Percentiles rank a stretch among this genome's conserved stretches.
These are phyloP conservation scores for Phortica okadai DNA, from an alignment of 2,888 invertebrate species.

Conservation along the genomic window DNA sequence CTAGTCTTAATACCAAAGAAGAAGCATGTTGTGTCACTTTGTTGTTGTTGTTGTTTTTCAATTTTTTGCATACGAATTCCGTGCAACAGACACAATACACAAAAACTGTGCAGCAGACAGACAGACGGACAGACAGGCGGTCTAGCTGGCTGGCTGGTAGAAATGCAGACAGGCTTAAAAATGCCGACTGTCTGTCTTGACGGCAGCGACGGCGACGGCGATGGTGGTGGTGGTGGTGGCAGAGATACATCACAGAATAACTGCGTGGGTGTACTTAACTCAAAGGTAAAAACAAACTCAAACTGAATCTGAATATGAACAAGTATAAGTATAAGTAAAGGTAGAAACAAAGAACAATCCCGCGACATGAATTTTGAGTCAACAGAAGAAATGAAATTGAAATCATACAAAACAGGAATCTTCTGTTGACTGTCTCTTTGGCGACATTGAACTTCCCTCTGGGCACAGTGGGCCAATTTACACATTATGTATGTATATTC, in stretches of 20 bases:
- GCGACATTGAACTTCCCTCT: too few species aligned
- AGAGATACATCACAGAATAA: conserved; percentile 67
- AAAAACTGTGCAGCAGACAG: background rate
- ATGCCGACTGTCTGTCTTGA: conserved; percentile 54
- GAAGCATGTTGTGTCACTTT: conserved; percentile 17
- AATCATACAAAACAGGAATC: too few species aligned
- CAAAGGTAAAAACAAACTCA: conserved; percentile 37
- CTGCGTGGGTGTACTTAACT: conserved; percentile 65
- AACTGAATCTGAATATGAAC: conserved; percentile 59
- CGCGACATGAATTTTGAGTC: too few species aligned
- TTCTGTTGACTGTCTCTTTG: too few species aligned
- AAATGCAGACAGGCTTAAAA: conserved; percentile 19
- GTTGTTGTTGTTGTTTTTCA: conserved; percentile 26
- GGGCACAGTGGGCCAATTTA: too few species aligned
- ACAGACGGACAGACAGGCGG: background rate
- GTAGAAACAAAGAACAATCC: background rate
- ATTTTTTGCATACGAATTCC: conserved; percentile 57
- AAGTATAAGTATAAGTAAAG: conserved; percentile 63
- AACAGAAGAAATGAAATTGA: too few species aligned
- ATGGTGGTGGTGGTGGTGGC: conserved; percentile 45
- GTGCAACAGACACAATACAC: background rate
- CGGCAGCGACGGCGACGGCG: conserved; percentile 13
- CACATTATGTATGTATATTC: too few species aligned
- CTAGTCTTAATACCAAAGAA: conserved; percentile 32
- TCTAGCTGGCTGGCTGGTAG: too few species aligned